Evolutionary conservation across 2,797 vertebrate genomes (phyloP).

Genomic region (Rhadinocentrus ornatus): DNA sequence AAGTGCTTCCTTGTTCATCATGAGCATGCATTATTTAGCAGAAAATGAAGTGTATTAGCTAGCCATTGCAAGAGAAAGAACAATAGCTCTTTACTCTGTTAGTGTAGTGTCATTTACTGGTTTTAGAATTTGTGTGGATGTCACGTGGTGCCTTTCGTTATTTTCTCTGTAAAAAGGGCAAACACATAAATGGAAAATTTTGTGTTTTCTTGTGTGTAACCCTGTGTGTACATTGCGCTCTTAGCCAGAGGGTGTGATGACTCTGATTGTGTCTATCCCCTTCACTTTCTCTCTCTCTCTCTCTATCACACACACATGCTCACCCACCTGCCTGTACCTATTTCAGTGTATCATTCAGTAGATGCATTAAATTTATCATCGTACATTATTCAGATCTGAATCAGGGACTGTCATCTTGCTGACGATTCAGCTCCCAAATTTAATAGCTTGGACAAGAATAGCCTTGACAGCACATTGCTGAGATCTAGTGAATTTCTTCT

Average conservation of each 20-base stretch:
- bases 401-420: slow-evolving; percentile 75
- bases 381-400: slow-evolving; percentile 82
- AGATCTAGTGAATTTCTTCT: slow-evolving; percentile 66
- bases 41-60: slow-evolving; percentile 45
- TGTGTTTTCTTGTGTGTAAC: slow-evolving; percentile 24
- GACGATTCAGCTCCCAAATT: slow-evolving; percentile 67
- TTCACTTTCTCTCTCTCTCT: slow-evolving; percentile 1
- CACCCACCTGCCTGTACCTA: slow-evolving; percentile 60
- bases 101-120: slow-evolving; percentile 44
- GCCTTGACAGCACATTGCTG: slow-evolving; percentile 68
- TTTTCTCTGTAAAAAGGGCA: slow-evolving; percentile 8
- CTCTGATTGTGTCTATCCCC: slow-evolving; percentile 27
- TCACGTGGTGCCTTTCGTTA: slow-evolving; percentile 18
- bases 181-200: slow-evolving; percentile 22
- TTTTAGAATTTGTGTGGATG: slow-evolving; percentile 3
- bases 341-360: slow-evolving; percentile 70
- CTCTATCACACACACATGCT: slow-evolving; percentile 16
- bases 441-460: slow-evolving; percentile 78
- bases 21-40: slow-evolving; percentile 70
- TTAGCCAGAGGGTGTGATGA: slow-evolving; percentile 30
- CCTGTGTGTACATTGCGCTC: slow-evolving; percentile 13
- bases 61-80: slow-evolving; percentile 33
- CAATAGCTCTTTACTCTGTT: slow-evolving; percentile 40
- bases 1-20: slow-evolving; percentile 54
- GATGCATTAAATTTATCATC: slow-evolving; percentile 73